Conservation (phyloP, 2,113 vertebrate species). For the Calidris pygmaea region DNA sequence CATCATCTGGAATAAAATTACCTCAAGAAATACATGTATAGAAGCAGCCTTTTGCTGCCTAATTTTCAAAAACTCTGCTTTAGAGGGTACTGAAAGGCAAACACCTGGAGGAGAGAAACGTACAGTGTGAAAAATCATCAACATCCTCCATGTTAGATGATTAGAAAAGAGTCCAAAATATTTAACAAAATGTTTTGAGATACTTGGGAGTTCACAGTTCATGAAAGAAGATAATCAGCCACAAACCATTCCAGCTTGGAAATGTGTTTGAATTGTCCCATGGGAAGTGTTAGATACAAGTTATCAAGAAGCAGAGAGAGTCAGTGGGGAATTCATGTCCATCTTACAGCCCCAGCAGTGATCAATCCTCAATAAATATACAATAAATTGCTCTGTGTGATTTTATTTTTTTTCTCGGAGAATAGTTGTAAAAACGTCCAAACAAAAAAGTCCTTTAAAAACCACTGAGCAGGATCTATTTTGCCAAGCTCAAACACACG, state of each 20-base stretch:
- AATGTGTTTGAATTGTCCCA: not conserved
- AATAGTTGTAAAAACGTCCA: not conserved
- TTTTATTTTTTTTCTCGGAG: not conserved
- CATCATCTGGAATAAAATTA: not conserved
- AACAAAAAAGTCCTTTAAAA: not conserved
- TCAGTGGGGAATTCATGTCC: not conserved
- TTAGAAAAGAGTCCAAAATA: not conserved
- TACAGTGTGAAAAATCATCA: not conserved
- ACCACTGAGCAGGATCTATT: not conserved
- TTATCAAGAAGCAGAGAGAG: not conserved
- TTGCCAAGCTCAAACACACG: not conserved
- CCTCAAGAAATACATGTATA: no score
- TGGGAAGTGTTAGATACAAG: not conserved
- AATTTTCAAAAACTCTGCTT: not conserved
- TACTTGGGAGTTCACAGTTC: not conserved
- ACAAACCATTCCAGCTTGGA: not conserved
- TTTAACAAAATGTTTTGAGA: not conserved
- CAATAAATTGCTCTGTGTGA: not conserved
- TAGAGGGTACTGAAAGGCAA: not conserved
- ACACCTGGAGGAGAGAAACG: not conserved
- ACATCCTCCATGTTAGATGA: rapidly evolving
- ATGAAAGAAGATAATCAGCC: not conserved
- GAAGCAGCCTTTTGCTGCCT: not conserved
- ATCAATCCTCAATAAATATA: not conserved
- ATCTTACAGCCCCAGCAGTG: not conserved